These are phyloP conservation scores for Synanceia verrucosa DNA, from an alignment of 2,797 vertebrate genomes.

Conservation along the genomic window DNA sequence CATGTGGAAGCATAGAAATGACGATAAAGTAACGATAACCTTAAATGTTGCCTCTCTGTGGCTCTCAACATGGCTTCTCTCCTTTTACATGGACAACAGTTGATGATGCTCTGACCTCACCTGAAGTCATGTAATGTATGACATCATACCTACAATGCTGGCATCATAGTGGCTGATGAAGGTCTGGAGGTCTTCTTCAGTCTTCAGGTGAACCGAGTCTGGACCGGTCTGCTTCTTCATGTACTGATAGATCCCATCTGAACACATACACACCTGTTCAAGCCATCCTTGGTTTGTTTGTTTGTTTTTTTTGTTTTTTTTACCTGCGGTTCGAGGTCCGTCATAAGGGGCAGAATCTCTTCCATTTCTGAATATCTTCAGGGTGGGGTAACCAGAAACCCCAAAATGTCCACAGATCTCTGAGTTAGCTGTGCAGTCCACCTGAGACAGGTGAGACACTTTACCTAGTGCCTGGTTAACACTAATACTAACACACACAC, in stretches of 20 bases:
- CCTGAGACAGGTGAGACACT: constrained; percentile 58
- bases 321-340: constrained; percentile 76
- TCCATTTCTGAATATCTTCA: constrained; percentile 83
- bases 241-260: constrained; percentile 78
- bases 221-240: constrained; percentile 83
- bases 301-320: neutral
- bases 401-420: constrained; percentile 76
- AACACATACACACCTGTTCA: neutral
- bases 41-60: no score
- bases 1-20: no score
- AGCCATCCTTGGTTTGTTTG: neutral
- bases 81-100: no score
- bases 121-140: neutral
- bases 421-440: constrained; percentile 78
- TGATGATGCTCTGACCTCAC: no score
- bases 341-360: constrained; percentile 76
- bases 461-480: no score
- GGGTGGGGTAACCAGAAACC: constrained; percentile 79
- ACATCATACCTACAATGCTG: constrained; percentile 76
- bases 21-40: no score
- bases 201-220: constrained; percentile 72
- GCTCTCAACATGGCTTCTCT: no score
- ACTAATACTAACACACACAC: no score
- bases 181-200: constrained; percentile 68
- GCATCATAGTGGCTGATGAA: constrained; percentile 78